Evolutionary conservation across 2,113 vertebrate species (phyloP).

Genomic region (Eptesicus fuscus): DNA sequence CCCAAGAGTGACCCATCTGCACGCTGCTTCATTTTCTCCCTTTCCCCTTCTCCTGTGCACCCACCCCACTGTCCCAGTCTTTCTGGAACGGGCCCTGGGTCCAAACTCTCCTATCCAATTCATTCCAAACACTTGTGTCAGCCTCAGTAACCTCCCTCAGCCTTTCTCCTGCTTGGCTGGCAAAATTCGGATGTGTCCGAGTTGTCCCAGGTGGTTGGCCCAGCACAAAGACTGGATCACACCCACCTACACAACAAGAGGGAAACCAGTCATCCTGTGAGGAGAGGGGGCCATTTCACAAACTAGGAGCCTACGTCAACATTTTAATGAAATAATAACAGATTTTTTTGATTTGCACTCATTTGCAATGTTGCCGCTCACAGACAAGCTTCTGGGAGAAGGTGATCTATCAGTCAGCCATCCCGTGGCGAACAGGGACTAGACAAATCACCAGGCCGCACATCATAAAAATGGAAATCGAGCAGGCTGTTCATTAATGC

Average conservation of each 20-base stretch:
- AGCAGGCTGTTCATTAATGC: conserved; percentile 72
- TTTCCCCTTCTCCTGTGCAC: background rate
- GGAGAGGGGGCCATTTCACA: conserved; percentile 22
- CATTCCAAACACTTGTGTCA: background rate
- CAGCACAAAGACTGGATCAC: background rate
- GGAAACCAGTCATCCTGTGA: background rate
- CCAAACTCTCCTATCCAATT: background rate
- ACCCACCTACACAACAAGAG: background rate
- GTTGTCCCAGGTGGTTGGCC: background rate
- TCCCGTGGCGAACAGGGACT: background rate
- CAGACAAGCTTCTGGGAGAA: conserved; percentile 40
- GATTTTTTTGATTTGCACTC: conserved; percentile 50
- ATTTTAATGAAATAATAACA: conserved; percentile 59
- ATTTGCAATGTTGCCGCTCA: conserved; percentile 41
- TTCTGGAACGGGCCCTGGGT: background rate
- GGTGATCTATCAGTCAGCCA: conserved; percentile 64
- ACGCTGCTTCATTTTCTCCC: background rate
- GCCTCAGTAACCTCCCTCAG: background rate
- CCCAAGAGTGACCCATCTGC: background rate
- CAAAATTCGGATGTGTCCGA: background rate
- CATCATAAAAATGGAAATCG: conserved; percentile 75
- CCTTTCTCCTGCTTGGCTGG: background rate
- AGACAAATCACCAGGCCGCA: conserved; percentile 59
- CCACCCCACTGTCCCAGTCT: background rate
- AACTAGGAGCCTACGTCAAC: conserved; percentile 39